Conservation (phyloP, 2,888 invertebrate genomes). For the Osmoderma eremita region DNA sequence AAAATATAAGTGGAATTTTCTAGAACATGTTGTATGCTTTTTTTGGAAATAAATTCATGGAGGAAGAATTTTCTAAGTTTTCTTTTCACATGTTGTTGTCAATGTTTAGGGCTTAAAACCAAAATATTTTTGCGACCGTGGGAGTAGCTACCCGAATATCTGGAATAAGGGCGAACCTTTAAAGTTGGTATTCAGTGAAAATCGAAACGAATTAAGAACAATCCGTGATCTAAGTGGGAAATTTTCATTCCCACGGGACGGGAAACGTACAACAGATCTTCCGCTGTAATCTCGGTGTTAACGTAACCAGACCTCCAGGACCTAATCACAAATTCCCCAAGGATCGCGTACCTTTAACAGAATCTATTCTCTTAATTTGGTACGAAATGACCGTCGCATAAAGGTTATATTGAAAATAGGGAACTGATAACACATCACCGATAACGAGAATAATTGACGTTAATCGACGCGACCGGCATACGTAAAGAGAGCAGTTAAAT, state of each 20-base stretch:
- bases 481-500: conserved; percentile 32
- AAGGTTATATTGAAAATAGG: conserved; percentile 34
- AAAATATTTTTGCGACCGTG: too few species aligned
- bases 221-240: conserved; percentile 37
- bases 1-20: not conserved
- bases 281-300: conserved; percentile 41
- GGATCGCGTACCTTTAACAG: conserved; percentile 44
- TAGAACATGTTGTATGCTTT: not conserved
- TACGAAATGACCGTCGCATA: conserved; percentile 30
- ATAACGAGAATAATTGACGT: conserved; percentile 33
- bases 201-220: conserved; percentile 32
- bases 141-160: too few species aligned
- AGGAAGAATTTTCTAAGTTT: not conserved
- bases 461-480: conserved; percentile 27
- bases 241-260: conserved; percentile 38
- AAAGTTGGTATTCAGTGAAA: not conserved
- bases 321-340: conserved; percentile 51
- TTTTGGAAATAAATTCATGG: too few species aligned
- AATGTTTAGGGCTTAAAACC: too few species aligned
- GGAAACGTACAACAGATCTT: conserved; percentile 37
- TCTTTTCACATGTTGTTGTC: too few species aligned
- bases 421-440: conserved; percentile 18
- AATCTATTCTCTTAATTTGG: conserved; percentile 36
- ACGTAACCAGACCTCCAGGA: conserved; percentile 45
- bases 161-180: conserved; percentile 18